Evolutionary conservation across 2,888 invertebrate genomes (phyloP), one percentile per base, ranked within the genome.

Genomic region (Dasypolia templi): DNA sequence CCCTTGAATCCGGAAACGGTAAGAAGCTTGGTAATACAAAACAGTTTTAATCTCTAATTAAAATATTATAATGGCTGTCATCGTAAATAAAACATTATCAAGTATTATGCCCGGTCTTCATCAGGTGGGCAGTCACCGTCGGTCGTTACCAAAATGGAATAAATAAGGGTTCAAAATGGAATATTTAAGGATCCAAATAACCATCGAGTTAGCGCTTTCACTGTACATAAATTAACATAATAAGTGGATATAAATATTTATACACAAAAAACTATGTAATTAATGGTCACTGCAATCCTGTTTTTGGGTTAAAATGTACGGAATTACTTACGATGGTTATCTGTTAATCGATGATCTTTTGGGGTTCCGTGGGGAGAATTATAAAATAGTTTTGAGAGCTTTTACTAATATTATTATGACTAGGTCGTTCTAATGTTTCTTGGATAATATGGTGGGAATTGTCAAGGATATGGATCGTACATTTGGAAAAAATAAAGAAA

Each of bases 141-240:
- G n/a, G 59, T 83, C 64, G 65, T 82, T 76, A 86, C 63, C 62
- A 42, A 22, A 76, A 39, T 72, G 84, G 81, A 79, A 79, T 82
- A 77, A 80, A 77, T 72, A 81, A 78, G 76, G 81, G 81, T 46
- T 71, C 81, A 63, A 75, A 68, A 39, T 72, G 84, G 81, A 79
- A 79, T 82, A 77, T 83, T 80, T 72, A 81, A 78, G 76, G 81
- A 80, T 46, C 72, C 81, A 63, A 75, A 82, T 79, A 73, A 72
- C 71, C 88, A 86, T 77, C 77, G 77, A 88, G 93, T 94, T 94
- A 94, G 91, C 95, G 94, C 93, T 92, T 95, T 95, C 93, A 93
- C 95, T 94, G 90, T 89, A 92, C 88, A 95, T 95, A 90, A 77
- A 93, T 95, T 95, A 92, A 77, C 92, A 93, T 94, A 91, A 86